Conservation (phyloP, 2,888 invertebrate genomes). For the Apamea monoglypha region DNA sequence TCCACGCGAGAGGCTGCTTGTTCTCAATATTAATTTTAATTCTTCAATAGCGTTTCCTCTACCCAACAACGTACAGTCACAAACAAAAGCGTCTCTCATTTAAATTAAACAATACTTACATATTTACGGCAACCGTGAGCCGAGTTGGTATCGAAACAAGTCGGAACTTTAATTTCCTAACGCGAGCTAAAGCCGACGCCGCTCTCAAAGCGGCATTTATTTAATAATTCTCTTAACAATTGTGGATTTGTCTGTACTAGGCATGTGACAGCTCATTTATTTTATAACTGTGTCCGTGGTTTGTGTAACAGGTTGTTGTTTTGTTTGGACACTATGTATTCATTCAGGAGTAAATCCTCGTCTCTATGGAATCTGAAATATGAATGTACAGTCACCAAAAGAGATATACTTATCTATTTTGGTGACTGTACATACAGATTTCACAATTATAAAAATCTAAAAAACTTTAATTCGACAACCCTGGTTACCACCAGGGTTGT, state of each 20-base stretch:
- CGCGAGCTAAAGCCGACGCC: slow-evolving; percentile 61
- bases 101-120: slow-evolving; percentile 67
- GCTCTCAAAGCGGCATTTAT: slow-evolving; percentile 56
- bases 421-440: too few species aligned
- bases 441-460: too few species aligned
- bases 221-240: slow-evolving; percentile 62
- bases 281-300: slow-evolving; percentile 23
- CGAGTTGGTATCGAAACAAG: slow-evolving; percentile 62
- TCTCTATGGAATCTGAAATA: not conserved
- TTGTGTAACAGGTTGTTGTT: slow-evolving; percentile 15
- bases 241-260: slow-evolving; percentile 57
- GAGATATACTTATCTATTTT: too few species aligned
- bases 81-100: slow-evolving; percentile 64
- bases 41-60: not conserved
- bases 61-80: slow-evolving; percentile 51
- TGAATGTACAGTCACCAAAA: too few species aligned
- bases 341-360: not conserved
- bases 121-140: slow-evolving; percentile 53
- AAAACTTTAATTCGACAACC: too few species aligned
- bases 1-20: not conserved
- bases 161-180: slow-evolving; percentile 82
- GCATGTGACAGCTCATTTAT: slow-evolving; percentile 51
- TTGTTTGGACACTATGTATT: not conserved
- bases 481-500: too few species aligned
- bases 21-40: not conserved